Percentiles rank a stretch among this genome's conserved stretches.
These are phyloP conservation scores for Notodonta dromedarius DNA, from an alignment of 2,888 invertebrate species.

Conservation along the genomic window DNA sequence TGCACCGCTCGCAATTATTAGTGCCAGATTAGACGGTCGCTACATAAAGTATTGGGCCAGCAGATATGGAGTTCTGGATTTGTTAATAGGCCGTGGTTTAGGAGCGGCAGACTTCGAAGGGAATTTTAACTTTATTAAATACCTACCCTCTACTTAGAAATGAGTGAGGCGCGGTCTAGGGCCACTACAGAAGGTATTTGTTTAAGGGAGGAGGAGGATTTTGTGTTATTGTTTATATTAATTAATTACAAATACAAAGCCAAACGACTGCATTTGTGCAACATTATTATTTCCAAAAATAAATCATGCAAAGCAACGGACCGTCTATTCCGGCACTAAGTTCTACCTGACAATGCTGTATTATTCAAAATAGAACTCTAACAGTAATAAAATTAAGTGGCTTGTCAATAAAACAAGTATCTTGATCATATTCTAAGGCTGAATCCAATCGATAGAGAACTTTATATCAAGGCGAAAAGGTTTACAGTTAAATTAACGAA, in stretches of 20 bases:
- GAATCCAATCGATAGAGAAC: constrained; percentile 38
- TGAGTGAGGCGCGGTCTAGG: too few species aligned
- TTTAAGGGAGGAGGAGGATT: too few species aligned
- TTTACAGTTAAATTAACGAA: constrained; percentile 7
- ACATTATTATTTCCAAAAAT: neutral
- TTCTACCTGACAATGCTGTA: constrained; percentile 15
- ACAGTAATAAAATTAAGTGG: neutral
- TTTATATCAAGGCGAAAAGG: neutral
- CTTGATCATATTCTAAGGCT: constrained; percentile 21
- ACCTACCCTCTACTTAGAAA: too few species aligned
- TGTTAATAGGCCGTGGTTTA: too few species aligned
- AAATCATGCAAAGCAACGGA: constrained; percentile 23
- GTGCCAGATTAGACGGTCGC: constrained; percentile 16
- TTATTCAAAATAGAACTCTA: constrained; percentile 10
- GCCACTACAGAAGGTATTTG: too few species aligned
- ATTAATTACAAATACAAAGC: neutral
- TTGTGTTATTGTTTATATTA: too few species aligned
- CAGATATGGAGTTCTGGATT: too few species aligned
- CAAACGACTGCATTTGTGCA: too few species aligned
- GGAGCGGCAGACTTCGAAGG: too few species aligned
- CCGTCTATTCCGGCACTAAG: constrained; percentile 27
- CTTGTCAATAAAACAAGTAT: neutral
- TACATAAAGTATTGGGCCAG: neutral
- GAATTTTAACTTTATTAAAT: too few species aligned
- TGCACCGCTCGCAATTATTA: constrained; percentile 12